Percentiles rank a stretch among this genome's conserved stretches.
phyloP scores from a whole-genome alignment of 2,888 invertebrate species.

The Phalera bucephala region DNA sequence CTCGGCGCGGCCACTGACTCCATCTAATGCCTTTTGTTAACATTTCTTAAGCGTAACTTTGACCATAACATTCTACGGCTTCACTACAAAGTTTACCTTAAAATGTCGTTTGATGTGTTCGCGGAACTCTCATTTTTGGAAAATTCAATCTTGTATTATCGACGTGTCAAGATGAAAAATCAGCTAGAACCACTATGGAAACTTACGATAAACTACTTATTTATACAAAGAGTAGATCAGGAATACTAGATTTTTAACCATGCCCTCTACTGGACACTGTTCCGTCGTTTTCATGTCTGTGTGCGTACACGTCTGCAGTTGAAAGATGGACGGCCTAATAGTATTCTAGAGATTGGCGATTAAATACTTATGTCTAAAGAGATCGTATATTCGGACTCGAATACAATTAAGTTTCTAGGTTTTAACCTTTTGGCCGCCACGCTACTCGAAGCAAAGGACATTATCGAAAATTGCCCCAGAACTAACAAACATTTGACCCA shows the following conservation, averaged over 20 bases:
- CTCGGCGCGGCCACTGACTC: constrained; percentile 42
- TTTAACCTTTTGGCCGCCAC: too few relatives aligned
- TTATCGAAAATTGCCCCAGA: too few relatives aligned
- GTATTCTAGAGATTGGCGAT: constrained; percentile 30
- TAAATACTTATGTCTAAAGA: constrained; percentile 48
- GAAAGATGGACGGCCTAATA: constrained; percentile 63
- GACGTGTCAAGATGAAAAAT: constrained; percentile 61
- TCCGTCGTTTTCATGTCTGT: constrained; percentile 46
- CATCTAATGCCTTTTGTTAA: constrained; percentile 48
- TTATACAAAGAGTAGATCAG: constrained; percentile 73
- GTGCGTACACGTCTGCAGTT: constrained; percentile 15
- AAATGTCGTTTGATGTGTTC: constrained; percentile 47
- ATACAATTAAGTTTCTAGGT: constrained; percentile 21
- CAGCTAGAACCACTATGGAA: constrained; percentile 65
- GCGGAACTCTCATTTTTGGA: constrained; percentile 30
- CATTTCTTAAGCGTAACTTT: constrained; percentile 54
- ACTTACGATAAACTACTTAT: constrained; percentile 64
- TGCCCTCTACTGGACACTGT: constrained; percentile 53
- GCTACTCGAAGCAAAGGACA: too few relatives aligned
- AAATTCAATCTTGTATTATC: constrained; percentile 48
- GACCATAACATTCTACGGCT: constrained; percentile 45
- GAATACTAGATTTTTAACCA: constrained; percentile 64
- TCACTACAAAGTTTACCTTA: constrained; percentile 56
- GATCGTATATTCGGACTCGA: constrained; percentile 40
- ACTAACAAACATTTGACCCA: too few relatives aligned